These are phyloP conservation scores for Cryptus armator DNA, from an alignment of 2,888 invertebrate genomes.

Conservation along the genomic window DNA sequence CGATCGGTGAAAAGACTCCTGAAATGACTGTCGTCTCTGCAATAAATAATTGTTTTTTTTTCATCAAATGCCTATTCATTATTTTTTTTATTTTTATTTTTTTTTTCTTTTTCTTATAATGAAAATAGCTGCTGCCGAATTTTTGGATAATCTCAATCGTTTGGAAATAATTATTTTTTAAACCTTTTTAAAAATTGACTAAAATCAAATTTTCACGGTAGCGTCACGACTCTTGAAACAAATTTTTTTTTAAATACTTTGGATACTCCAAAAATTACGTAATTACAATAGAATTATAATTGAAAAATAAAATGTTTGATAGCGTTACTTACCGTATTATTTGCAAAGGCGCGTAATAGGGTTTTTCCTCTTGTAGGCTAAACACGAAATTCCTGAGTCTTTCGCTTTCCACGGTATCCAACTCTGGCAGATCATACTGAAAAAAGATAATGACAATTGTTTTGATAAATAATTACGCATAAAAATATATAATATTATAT, in stretches of 20 bases:
- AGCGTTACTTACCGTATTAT: slow-evolving; percentile 90
- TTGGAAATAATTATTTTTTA: no score
- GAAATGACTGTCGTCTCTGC: slow-evolving; percentile 96
- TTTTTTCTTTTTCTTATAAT: no score
- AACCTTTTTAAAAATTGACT: no score
- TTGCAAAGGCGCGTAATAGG: slow-evolving; percentile 92
- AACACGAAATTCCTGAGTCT: slow-evolving; percentile 92
- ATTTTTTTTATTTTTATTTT: neutral
- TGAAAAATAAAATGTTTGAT: neutral
- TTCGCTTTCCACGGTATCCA: slow-evolving; percentile 91
- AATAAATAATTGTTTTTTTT: slow-evolving; percentile 66
- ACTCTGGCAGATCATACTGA: slow-evolving; percentile 91
- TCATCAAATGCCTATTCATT: neutral
- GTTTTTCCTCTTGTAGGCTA: slow-evolving; percentile 94
- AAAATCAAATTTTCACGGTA: no score
- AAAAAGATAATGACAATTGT: slow-evolving; percentile 71
- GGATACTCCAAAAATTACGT: neutral
- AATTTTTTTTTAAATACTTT: no score
- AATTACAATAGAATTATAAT: neutral
- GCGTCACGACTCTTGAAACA: no score
- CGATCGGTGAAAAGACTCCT: slow-evolving; percentile 94
- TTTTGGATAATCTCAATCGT: no score
- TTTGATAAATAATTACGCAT: neutral
- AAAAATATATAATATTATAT: no score
- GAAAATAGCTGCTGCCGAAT: no score